A percentile compares a stretch with the other conserved stretches of the same genome.
These are phyloP conservation scores for Callopanchax toddi DNA, from an alignment of 2,113 vertebrate genomes.

Conservation along the genomic window DNA sequence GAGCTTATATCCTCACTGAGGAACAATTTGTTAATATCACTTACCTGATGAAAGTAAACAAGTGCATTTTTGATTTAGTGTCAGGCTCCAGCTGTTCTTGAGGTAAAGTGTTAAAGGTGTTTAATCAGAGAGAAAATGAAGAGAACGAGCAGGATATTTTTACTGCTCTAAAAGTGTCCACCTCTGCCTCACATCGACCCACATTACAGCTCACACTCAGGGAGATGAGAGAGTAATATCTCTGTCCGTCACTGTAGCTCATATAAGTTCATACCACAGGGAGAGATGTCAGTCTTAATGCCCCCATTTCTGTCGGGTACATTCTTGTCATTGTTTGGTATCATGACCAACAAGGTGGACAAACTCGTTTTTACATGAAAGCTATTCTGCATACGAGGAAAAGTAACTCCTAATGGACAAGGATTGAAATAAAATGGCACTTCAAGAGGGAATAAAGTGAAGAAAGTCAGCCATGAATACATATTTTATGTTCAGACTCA, in stretches of 20 bases:
- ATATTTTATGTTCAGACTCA: not conserved
- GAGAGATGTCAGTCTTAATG: slow-evolving; percentile 35
- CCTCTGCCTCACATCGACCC: slow-evolving; percentile 67
- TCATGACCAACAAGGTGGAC: slow-evolving; percentile 4
- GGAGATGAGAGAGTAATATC: slow-evolving; percentile 39
- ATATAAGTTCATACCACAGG: slow-evolving; percentile 40
- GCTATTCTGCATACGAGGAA: not conserved
- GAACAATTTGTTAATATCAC: no score
- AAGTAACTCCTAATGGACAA: not conserved
- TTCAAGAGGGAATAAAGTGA: not conserved
- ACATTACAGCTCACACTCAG: slow-evolving; percentile 64
- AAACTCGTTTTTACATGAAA: not conserved
- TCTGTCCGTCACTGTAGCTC: slow-evolving; percentile 54
- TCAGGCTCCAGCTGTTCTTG: slow-evolving; percentile 42
- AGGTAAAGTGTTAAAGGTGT: slow-evolving; percentile 2
- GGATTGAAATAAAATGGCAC: not conserved
- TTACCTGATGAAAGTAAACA: no score
- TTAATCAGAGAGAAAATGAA: slow-evolving; percentile 16
- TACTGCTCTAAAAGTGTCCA: slow-evolving; percentile 72
- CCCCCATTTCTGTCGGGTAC: slow-evolving; percentile 33
- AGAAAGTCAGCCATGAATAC: not conserved
- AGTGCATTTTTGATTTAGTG: slow-evolving; percentile 23
- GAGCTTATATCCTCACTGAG: no score
- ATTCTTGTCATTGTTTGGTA: slow-evolving; percentile 7
- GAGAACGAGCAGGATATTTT: slow-evolving; percentile 65